Percentiles rank a stretch among this genome's conserved stretches.
These are phyloP conservation scores for Lasius fuliginosus DNA, from an alignment of 2,888 invertebrate genomes.

Conservation along the genomic window DNA sequence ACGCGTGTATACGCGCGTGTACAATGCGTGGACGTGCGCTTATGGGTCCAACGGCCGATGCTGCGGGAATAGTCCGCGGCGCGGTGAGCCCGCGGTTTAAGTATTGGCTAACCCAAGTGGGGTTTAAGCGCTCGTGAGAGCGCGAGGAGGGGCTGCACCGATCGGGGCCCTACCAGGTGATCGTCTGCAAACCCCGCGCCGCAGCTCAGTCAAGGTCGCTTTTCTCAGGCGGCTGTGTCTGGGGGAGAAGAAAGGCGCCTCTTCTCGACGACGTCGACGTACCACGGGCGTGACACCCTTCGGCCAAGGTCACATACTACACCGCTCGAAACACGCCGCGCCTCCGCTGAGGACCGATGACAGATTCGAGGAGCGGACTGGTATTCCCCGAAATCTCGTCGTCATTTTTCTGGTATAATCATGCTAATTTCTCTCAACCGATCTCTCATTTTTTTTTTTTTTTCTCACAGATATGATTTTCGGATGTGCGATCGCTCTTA, in stretches of 20 bases:
- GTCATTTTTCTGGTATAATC: background rate
- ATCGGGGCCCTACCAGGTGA: constrained; percentile 60
- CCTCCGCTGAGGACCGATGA: background rate
- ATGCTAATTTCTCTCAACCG: background rate
- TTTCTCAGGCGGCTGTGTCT: constrained; percentile 22
- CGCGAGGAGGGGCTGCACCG: constrained; percentile 61
- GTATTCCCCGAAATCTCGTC: background rate
- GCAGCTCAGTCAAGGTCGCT: constrained; percentile 72
- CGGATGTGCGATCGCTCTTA: background rate
- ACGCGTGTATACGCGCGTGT: background rate
- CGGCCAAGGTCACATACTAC: constrained; percentile 61
- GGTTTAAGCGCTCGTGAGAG: constrained; percentile 69
- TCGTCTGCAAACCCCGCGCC: constrained; percentile 62
- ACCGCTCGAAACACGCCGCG: background rate
- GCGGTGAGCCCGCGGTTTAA: constrained; percentile 80
- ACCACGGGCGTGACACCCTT: constrained; percentile 56
- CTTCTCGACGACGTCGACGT: constrained; percentile 2
- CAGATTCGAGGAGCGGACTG: background rate
- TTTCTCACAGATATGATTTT: background rate
- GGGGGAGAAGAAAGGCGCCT: constrained; percentile 30
- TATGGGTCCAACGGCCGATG: constrained; percentile 83
- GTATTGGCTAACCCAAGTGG: constrained; percentile 84
- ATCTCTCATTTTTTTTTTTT: background rate
- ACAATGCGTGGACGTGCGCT: constrained; percentile 24
- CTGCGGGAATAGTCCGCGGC: constrained; percentile 84